Evolutionary conservation across 2,113 vertebrate genomes (phyloP).

Genomic region (Recurvirostra avosetta): DNA sequence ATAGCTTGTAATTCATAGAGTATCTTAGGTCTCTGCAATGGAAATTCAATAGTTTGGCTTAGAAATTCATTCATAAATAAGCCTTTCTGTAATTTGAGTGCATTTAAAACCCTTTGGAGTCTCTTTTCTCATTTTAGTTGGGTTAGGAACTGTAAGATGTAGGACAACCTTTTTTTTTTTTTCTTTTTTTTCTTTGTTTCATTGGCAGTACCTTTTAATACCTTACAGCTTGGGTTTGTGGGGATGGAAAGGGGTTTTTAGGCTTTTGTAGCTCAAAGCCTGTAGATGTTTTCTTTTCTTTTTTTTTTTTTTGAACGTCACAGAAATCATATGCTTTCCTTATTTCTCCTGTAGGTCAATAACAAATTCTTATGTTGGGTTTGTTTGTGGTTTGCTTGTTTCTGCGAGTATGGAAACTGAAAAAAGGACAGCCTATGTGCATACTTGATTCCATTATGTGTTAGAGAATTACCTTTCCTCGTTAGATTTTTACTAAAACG

Average conservation of each 20-base stretch:
- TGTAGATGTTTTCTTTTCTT: too few relatives aligned
- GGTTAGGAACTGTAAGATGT: neutral
- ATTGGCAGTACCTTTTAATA: neutral
- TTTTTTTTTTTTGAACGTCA: neutral
- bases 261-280: neutral
- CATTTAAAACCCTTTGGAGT: neutral
- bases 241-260: neutral
- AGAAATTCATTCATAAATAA: neutral
- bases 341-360: neutral
- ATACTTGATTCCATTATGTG: neutral
- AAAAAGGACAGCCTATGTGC: neutral
- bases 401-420: neutral
- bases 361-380: neutral
- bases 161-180: neutral
- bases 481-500: neutral
- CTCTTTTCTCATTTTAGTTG: neutral
- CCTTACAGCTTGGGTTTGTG: neutral
- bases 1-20: neutral
- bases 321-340: neutral
- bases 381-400: neutral
- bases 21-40: neutral
- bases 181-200: neutral
- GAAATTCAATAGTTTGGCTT: neutral
- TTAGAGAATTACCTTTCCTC: neutral
- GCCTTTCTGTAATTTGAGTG: neutral